Conservation (phyloP, 1,140 invertebrate genomes). For the Helicoverpa zea region DNA sequence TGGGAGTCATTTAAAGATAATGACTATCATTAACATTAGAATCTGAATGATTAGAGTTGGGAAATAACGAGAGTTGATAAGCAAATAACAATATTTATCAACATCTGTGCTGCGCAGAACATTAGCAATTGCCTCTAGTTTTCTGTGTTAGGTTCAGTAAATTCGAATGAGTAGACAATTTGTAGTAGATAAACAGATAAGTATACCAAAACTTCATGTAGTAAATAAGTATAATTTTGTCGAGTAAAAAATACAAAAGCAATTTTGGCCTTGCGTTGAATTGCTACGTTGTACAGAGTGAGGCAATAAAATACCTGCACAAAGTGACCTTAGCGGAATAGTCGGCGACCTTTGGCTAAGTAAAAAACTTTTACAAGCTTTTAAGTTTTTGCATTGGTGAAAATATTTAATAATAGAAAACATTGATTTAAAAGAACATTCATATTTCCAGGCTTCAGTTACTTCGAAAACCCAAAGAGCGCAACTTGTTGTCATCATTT, state of each 20-base stretch:
- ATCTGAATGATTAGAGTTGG: slow-evolving; percentile 28
- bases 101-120: slow-evolving; percentile 6
- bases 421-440: background rate
- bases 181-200: slow-evolving; percentile 49
- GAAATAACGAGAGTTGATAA: slow-evolving; percentile 27
- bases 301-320: slow-evolving; percentile 76
- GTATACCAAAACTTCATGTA: slow-evolving; percentile 32
- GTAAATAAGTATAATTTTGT: slow-evolving; percentile 51
- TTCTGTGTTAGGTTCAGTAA: background rate
- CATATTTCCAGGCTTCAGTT: background rate
- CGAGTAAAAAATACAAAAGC: slow-evolving; percentile 67
- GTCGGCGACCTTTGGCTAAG: slow-evolving; percentile 65
- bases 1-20: slow-evolving; percentile 28
- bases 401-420: slow-evolving; percentile 20
- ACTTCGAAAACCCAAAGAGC: background rate
- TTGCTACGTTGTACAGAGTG: slow-evolving; percentile 71
- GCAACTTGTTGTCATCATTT: slow-evolving; percentile 1
- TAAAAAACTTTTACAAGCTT: slow-evolving; percentile 69
- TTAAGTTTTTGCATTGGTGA: slow-evolving; percentile 55
- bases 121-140: slow-evolving; percentile 31
- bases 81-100: slow-evolving; percentile 45
- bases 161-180: slow-evolving; percentile 27
- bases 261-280: slow-evolving; percentile 77
- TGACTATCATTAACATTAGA: slow-evolving; percentile 30
- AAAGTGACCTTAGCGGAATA: slow-evolving; percentile 79